Evolutionary conservation across 2,797 vertebrate species (phyloP), one percentile per base, ranked within the genome.

Genomic region (Pseudotriccus pelzelni): DNA sequence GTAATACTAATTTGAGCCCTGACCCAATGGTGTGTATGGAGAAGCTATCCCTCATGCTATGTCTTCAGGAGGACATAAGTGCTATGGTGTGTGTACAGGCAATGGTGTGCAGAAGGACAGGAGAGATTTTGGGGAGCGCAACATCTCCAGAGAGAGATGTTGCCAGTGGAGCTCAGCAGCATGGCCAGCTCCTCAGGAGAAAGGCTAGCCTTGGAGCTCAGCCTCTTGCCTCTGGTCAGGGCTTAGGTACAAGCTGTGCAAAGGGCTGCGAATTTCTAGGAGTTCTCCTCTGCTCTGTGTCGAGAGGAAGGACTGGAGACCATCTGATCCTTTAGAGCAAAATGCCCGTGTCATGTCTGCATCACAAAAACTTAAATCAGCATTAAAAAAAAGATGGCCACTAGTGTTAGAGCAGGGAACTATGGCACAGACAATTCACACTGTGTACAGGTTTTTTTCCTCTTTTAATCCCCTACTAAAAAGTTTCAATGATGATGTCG

Each of bases 401-500:
- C 13, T 55, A 43, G 46, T 20, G 3, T 63, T 55, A 49, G 7
- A 70, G 39, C 30, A 67, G 30, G 24, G 36, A 58, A 19, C 37
- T 62, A 43, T 15, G 14, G 24, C 14, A 53, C 9, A 37, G 34
- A 37, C 30, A 47, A 50, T 36, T 84, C 44, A 67, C 11, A 17
- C 3, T 22, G 7, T 12, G 19, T 14, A 22, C 8, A 1, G 4
- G 7, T 41, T 22, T 32, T 32, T 32, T 17, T 19, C 2, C 5
- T 15, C 16, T 14, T 25, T 8, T 27, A 59, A 9, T 9, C 3
- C 2, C 1, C 11, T 30, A 9, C 14, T 36, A 21, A 10, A 27
- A 66, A 12, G 34, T 36, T 83, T 20, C 27, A 53, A 1, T 37
- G 55, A 55, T 72, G 10, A 43, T 7, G 7, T 43, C 7, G 43